Evolutionary conservation across 2,888 invertebrate genomes (phyloP).

Genomic region (Piscicola geometra): DNA sequence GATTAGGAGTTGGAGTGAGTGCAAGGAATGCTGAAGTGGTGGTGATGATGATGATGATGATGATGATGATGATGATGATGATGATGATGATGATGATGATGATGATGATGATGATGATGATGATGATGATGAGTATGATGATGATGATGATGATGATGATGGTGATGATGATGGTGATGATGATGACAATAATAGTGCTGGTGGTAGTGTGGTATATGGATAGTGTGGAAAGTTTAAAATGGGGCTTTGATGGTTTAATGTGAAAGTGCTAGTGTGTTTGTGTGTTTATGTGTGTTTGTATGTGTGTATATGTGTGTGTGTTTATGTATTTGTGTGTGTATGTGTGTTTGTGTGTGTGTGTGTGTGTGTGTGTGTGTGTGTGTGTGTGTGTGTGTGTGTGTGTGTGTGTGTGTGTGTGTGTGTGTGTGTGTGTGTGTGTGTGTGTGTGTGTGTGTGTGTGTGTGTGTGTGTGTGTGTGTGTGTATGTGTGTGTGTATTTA

Average conservation of each 20-base stretch:
- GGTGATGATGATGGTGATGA: no score
- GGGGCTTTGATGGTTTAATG: no score
- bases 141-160: no score
- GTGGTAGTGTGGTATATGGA: no score
- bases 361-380: constrained; percentile 35
- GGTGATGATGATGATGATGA: constrained; percentile 15
- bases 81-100: constrained; percentile 2
- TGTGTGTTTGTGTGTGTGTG: constrained; percentile 36
- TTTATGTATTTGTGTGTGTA: constrained; percentile 35
- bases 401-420: constrained; percentile 37
- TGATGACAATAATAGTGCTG: no score
- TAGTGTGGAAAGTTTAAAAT: no score
- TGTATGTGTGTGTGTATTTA: constrained; percentile 13
- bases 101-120: no score
- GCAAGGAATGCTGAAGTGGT: neutral
- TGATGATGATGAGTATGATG: no score
- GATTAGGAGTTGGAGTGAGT: neutral
- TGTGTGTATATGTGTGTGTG: constrained; percentile 14
- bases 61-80: constrained; percentile 11
- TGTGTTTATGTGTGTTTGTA: neutral
- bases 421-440: constrained; percentile 38
- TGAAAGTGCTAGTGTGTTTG: no score
- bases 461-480: constrained; percentile 19
- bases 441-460: constrained; percentile 37
- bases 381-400: constrained; percentile 37